Evolutionary conservation across 2,113 vertebrate species (phyloP).

Genomic region (Dolichotis patagonum): DNA sequence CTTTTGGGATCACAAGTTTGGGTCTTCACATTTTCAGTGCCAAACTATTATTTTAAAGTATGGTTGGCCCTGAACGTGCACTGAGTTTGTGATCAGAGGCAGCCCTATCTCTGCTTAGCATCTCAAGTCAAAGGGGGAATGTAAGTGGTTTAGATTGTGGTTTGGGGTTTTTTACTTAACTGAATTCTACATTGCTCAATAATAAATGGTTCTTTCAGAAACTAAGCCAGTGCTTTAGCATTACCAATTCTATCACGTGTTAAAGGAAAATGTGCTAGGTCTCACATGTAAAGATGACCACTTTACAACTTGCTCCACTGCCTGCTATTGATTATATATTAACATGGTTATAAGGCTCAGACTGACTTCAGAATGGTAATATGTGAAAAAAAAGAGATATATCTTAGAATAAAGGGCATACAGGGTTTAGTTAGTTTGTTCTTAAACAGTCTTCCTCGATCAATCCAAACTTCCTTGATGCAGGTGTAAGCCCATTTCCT

Average conservation of each 20-base stretch:
- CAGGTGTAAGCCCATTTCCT: not conserved
- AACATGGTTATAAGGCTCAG: not conserved
- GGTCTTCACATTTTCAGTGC: not conserved
- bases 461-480: not conserved
- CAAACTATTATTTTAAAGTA: not conserved
- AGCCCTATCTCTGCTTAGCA: not conserved
- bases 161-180: not conserved
- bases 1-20: not conserved
- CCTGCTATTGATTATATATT: not conserved
- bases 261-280: not conserved
- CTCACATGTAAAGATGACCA: not conserved
- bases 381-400: not conserved
- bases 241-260: not conserved
- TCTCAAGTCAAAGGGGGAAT: not conserved
- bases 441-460: not conserved
- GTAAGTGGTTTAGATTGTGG: not conserved
- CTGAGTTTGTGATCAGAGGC: not conserved
- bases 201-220: constrained; percentile 29
- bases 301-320: not conserved
- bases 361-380: constrained; percentile 36
- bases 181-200: not conserved
- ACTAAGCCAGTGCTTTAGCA: not conserved
- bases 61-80: not conserved
- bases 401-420: not conserved
- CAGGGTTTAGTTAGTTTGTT: not conserved